Conservation (phyloP, 1,140 invertebrate genomes). For the Zophobas morio region DNA sequence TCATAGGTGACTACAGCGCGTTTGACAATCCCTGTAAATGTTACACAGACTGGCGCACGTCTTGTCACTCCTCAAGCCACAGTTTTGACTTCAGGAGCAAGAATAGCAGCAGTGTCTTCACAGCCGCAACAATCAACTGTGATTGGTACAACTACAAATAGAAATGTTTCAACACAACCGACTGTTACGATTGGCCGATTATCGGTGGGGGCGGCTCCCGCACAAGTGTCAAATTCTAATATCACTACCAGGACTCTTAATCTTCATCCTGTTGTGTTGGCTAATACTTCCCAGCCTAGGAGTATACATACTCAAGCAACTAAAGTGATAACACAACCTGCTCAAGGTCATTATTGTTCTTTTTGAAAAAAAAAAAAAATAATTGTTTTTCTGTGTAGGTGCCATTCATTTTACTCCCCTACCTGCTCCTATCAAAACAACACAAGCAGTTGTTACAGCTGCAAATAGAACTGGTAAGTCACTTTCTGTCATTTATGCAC, state of each 20-base stretch:
- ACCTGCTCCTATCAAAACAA: constrained; percentile 59
- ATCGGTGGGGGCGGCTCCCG: constrained; percentile 54
- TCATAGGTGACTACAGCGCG: constrained; percentile 62
- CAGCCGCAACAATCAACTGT: constrained; percentile 54
- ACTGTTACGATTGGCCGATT: constrained; percentile 60
- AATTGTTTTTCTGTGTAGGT: constrained; percentile 51
- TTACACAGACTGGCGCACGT: constrained; percentile 56
- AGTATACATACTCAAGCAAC: constrained; percentile 60
- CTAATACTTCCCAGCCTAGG: constrained; percentile 58
- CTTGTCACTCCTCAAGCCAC: constrained; percentile 60
- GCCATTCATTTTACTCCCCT: constrained; percentile 64
- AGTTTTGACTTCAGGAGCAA: constrained; percentile 57
- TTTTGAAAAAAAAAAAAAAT: constrained; percentile 5
- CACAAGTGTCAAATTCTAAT: constrained; percentile 53
- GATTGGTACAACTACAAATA: constrained; percentile 54
- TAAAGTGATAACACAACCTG: constrained; percentile 64
- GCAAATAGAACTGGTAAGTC: constrained; percentile 64
- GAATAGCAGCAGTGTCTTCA: constrained; percentile 61
- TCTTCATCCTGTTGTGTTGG: constrained; percentile 62
- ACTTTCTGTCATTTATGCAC: constrained; percentile 23
- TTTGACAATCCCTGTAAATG: constrained; percentile 62
- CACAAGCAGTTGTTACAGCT: constrained; percentile 54
- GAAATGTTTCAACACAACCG: constrained; percentile 60
- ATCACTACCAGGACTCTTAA: constrained; percentile 59
- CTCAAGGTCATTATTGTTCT: constrained; percentile 55